Evolutionary conservation across 35 echinoderm and acorn worm genomes (phyloP).

Genomic region (Lytechinus variegatus): DNA sequence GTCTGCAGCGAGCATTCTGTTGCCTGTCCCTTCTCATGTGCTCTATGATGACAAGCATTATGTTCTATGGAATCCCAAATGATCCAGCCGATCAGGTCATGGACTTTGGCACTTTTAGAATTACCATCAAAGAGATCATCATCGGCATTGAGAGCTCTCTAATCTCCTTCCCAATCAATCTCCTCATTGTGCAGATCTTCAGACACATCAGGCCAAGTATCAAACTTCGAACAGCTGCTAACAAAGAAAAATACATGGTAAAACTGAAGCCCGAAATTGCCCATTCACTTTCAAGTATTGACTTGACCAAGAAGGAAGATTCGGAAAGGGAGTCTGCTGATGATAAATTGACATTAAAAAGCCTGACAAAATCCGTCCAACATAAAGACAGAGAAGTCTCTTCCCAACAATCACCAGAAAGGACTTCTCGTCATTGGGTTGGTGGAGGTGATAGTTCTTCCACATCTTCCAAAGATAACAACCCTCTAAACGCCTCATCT

Average conservation of each 20-base stretch:
- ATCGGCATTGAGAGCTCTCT: conserved; percentile 87
- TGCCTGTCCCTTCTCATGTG: conserved; percentile 83
- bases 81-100: conserved; percentile 78
- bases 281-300: not conserved
- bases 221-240: not conserved
- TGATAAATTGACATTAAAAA: not conserved
- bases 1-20: conserved; percentile 85
- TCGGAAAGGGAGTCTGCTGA: not conserved
- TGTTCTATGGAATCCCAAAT: conserved; percentile 90
- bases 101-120: conserved; percentile 83
- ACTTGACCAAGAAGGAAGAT: not conserved
- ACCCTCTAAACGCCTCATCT: not conserved
- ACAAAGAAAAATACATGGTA: not conserved
- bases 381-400: not conserved
- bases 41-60: conserved; percentile 96
- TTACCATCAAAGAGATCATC: conserved; percentile 82
- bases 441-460: not conserved
- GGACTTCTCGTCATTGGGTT: conserved; percentile 38
- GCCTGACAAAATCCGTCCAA: not conserved
- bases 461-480: not conserved
- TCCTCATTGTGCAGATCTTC: conserved; percentile 86
- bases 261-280: not conserved
- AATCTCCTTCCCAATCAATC: conserved; percentile 87
- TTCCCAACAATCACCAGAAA: not conserved
- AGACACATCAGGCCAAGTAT: conserved; percentile 48